These are phyloP conservation scores for Chromobotia macracanthus DNA, from an alignment of 2,797 vertebrate species.

Conservation along the genomic window DNA sequence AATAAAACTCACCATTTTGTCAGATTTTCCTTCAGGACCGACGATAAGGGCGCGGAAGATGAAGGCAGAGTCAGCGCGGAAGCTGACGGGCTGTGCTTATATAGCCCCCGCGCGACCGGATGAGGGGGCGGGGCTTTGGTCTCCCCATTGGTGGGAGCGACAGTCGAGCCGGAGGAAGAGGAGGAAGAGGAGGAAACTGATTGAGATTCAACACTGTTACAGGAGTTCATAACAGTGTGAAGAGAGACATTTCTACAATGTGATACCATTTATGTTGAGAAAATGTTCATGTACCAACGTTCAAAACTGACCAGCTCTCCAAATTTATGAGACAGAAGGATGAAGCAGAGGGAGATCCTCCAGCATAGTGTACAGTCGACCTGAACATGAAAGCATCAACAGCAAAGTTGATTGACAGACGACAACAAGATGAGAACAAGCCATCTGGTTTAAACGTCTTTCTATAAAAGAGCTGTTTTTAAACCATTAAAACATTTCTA, in stretches of 20 bases:
- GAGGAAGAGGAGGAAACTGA: background rate
- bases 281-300: background rate
- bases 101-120: background rate
- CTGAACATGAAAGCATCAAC: background rate
- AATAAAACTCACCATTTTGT: constrained; percentile 65
- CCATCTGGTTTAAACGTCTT: too few relatives aligned
- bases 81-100: constrained; percentile 14
- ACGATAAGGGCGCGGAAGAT: constrained; percentile 65
- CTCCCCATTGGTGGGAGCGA: constrained; percentile 56
- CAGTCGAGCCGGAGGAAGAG: constrained; percentile 29
- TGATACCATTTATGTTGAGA: background rate
- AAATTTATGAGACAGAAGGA: background rate
- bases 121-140: constrained; percentile 38
- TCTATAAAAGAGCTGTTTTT: too few relatives aligned
- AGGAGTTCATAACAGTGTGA: too few relatives aligned
- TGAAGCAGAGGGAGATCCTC: background rate
- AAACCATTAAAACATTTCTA: too few relatives aligned
- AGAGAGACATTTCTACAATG: too few relatives aligned
- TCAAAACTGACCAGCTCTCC: background rate
- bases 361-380: background rate
- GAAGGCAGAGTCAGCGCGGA: constrained; percentile 51
- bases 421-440: too few relatives aligned
- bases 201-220: too few relatives aligned
- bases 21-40: constrained; percentile 59
- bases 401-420: too few relatives aligned